Percentiles rank a stretch among this genome's conserved stretches.
These are phyloP conservation scores for Spea hammondii DNA, from an alignment of 2,797 vertebrate genomes.

Conservation along the genomic window DNA sequence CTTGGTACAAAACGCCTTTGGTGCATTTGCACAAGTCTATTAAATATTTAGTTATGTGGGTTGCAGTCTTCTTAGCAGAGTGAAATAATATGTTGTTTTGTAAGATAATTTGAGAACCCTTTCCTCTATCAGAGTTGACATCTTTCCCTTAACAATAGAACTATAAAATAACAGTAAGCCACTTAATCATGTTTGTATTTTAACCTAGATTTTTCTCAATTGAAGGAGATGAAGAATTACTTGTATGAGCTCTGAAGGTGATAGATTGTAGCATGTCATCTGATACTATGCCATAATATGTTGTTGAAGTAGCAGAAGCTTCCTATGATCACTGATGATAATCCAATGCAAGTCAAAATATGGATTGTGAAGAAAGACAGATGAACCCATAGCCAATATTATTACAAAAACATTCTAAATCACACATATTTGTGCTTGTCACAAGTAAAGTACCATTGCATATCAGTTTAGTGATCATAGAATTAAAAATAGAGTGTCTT, in stretches of 20 bases:
- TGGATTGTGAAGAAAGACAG: background rate
- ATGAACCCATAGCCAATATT: background rate
- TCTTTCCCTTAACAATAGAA: background rate
- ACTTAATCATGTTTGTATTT: constrained; percentile 7
- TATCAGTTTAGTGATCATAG: too few relatives aligned
- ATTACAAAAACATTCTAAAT: background rate
- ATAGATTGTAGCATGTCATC: constrained; percentile 1
- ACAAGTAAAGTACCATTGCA: background rate
- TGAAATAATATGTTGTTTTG: background rate
- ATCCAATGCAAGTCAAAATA: constrained; percentile 4
- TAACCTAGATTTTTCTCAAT: background rate
- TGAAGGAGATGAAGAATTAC: constrained; percentile 4
- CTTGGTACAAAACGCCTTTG: too few relatives aligned
- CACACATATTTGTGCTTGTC: background rate
- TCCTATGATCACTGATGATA: background rate
- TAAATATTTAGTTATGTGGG: too few relatives aligned
- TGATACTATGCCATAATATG: background rate
- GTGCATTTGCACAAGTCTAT: too few relatives aligned
- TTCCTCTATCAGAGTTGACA: background rate
- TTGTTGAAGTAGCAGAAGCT: constrained; percentile 6
- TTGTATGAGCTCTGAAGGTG: background rate
- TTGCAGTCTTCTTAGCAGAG: background rate
- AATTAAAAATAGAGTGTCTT: too few relatives aligned
- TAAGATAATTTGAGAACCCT: background rate
- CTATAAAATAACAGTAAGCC: background rate